A percentile compares a stretch with the other conserved stretches of the same genome.
Evolutionary conservation across 2,888 invertebrate species (phyloP).

Genomic region (Pheosia tremula): DNA sequence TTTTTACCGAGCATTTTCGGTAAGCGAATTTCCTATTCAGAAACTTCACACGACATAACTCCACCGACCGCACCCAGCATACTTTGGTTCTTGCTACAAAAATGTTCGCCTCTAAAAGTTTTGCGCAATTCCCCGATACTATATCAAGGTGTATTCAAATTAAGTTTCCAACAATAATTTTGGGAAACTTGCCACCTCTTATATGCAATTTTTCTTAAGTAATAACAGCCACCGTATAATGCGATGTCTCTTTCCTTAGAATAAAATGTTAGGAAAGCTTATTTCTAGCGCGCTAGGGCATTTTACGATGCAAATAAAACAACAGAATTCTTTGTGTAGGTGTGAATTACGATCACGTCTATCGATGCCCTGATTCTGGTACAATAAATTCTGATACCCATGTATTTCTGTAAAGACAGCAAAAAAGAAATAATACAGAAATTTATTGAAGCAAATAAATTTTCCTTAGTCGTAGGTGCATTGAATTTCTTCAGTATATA

Average conservation of each 20-base stretch:
- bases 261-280: constrained; percentile 22
- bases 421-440: no score
- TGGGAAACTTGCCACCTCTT: constrained; percentile 42
- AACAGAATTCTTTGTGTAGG: neutral
- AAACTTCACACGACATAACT: neutral
- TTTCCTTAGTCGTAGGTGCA: no score
- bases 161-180: constrained; percentile 52
- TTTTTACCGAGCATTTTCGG: neutral
- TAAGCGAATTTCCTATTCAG: neutral
- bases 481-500: no score
- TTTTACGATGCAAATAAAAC: constrained; percentile 4
- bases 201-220: constrained; percentile 42
- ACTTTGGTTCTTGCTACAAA: constrained; percentile 24
- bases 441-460: no score
- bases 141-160: constrained; percentile 56
- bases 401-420: no score
- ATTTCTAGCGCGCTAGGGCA: constrained; percentile 9
- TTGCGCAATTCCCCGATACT: constrained; percentile 29
- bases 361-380: neutral
- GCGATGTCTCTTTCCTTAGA: constrained; percentile 23
- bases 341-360: neutral
- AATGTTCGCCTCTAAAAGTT: constrained; percentile 34
- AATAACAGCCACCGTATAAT: constrained; percentile 42
- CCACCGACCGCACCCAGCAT: constrained; percentile 13
- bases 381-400: no score